These are phyloP conservation scores for Bombus sylvicola DNA, from an alignment of 1,140 invertebrate genomes.

Conservation along the genomic window DNA sequence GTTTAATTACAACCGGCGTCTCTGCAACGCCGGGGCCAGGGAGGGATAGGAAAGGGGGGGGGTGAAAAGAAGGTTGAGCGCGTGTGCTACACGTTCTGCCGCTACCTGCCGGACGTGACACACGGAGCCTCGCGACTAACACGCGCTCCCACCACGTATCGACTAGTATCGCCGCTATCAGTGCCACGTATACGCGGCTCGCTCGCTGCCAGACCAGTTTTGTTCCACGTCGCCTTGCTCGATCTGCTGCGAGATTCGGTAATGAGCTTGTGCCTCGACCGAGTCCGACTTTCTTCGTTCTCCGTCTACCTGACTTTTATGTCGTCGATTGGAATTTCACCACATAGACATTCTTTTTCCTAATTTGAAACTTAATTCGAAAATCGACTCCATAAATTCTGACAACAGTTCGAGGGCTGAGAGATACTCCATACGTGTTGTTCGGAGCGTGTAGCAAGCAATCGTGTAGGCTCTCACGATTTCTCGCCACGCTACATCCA, in stretches of 20 bases:
- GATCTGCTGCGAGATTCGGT: conserved; percentile 56
- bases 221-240: conserved; percentile 14
- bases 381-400: background rate
- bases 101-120: conserved; percentile 67
- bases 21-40: background rate
- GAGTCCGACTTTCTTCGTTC: background rate
- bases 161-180: conserved; percentile 60
- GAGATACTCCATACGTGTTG: background rate
- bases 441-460: background rate
- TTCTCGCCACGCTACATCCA: background rate
- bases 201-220: conserved; percentile 21
- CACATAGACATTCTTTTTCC: background rate
- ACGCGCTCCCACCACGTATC: conserved; percentile 58
- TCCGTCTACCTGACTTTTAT: background rate
- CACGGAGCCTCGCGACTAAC: conserved; percentile 58
- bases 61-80: conserved; percentile 22
- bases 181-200: conserved; percentile 10
- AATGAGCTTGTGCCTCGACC: conserved; percentile 45
- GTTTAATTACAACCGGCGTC: conserved; percentile 67
- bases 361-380: background rate
- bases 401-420: background rate
- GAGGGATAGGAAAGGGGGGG: background rate
- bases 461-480: conserved; percentile 15
- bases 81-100: conserved; percentile 50
- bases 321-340: background rate